Evolutionary conservation across 2,797 vertebrate species (phyloP).

Genomic region (Sarcoramphus papa): DNA sequence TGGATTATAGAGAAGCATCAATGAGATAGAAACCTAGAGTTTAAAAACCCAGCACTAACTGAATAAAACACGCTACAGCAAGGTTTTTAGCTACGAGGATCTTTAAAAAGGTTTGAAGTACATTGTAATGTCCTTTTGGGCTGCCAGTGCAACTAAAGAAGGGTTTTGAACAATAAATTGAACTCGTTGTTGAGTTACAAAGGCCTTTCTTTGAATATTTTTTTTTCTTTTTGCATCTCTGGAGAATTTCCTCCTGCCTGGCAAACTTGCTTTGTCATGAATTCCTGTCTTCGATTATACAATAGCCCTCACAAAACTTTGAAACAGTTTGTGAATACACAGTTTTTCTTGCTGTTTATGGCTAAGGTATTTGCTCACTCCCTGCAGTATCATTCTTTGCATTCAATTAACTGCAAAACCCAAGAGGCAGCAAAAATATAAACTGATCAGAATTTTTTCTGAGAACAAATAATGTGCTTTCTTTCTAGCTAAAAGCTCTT

Average conservation of each 20-base stretch:
- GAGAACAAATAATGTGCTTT: neutral
- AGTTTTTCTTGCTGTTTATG: neutral
- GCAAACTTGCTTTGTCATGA: neutral
- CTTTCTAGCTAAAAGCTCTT: neutral
- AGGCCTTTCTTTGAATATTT: neutral
- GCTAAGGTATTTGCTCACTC: constrained; percentile 10
- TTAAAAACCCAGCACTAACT: neutral
- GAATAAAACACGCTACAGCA: neutral
- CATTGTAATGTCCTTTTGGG: neutral
- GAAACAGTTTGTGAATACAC: neutral
- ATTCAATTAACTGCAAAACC: neutral
- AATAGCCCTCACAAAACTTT: neutral
- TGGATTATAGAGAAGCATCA: neutral
- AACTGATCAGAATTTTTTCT: neutral
- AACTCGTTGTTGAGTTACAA: neutral
- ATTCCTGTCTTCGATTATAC: neutral
- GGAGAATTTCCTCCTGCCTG: neutral
- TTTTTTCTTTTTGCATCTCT: neutral
- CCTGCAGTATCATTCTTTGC: neutral
- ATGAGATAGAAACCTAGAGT: neutral
- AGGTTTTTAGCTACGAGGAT: neutral
- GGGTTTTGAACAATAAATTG: neutral
- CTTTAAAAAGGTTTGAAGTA: neutral
- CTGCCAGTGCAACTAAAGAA: neutral
- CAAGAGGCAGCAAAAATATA: neutral